These are phyloP conservation scores for Platyscapa corneri DNA, from an alignment of 1,140 invertebrate genomes.

Conservation along the genomic window DNA sequence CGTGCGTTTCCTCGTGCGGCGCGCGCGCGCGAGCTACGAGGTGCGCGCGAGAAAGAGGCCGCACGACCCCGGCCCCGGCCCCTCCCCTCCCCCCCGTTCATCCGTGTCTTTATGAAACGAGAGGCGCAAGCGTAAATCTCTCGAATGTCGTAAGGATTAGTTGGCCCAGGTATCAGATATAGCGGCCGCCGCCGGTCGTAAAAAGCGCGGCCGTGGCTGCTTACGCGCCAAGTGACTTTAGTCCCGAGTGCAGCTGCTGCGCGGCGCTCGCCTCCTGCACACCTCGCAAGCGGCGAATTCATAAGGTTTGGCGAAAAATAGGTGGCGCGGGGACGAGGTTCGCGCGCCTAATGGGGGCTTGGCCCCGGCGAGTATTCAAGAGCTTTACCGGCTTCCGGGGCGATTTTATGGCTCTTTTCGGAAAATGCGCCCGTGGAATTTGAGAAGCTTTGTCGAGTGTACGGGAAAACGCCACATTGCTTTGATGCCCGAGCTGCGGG, in stretches of 20 bases:
- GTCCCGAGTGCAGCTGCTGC: conserved; percentile 7
- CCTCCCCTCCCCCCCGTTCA: conserved; percentile 16
- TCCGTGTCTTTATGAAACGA: conserved; percentile 39
- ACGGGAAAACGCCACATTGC: background rate
- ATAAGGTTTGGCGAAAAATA: conserved; percentile 9
- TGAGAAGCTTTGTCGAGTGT: background rate
- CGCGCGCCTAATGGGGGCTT: too few relatives aligned
- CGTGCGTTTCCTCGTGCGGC: conserved; percentile 13
- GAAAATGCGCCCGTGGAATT: conserved; percentile 23
- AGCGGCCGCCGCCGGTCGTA: conserved; percentile 60
- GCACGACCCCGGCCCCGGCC: background rate
- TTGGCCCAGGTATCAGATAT: conserved; percentile 61
- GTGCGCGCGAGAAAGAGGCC: too few relatives aligned
- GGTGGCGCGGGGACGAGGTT: background rate
- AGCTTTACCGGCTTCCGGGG: background rate
- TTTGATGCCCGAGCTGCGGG: background rate
- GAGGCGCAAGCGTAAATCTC: conserved; percentile 56
- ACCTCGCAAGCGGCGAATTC: background rate
- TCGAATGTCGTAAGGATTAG: conserved; percentile 59
- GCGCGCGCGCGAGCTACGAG: too few relatives aligned
- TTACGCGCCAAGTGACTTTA: conserved; percentile 53
- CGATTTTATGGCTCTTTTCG: conserved; percentile 54
- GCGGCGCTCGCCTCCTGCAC: background rate
- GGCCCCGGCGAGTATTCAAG: background rate
- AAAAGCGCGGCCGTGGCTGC: conserved; percentile 57